These are phyloP conservation scores for Empis livida DNA, from an alignment of 2,888 invertebrate genomes.

Conservation along the genomic window DNA sequence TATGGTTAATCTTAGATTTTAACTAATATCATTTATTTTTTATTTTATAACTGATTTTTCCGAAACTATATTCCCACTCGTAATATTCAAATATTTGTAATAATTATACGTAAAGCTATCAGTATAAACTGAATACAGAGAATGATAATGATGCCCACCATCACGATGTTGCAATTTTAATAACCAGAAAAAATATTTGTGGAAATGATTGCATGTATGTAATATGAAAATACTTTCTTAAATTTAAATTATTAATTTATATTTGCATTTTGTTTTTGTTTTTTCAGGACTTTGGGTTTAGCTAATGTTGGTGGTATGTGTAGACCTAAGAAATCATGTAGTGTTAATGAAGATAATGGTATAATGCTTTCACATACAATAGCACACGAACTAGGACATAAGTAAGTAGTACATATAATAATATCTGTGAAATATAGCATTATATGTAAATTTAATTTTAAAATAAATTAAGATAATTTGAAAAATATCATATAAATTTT, in stretches of 20 bases:
- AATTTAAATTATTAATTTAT: neutral
- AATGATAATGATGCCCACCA: conserved; percentile 74
- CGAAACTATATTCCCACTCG: neutral
- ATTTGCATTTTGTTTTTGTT: neutral
- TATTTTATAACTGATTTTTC: neutral
- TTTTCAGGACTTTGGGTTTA: conserved; percentile 61
- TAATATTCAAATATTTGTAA: neutral
- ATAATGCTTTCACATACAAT: conserved; percentile 79
- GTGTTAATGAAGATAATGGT: conserved; percentile 84
- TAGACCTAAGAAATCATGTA: conserved; percentile 70
- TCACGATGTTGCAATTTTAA: conserved; percentile 78
- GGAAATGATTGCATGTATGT: conserved; percentile 35
- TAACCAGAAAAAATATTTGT: conserved; percentile 68
- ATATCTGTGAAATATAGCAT: too few species aligned
- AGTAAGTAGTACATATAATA: too few species aligned
- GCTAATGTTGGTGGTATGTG: conserved; percentile 87
- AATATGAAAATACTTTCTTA: neutral
- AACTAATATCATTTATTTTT: too few species aligned
- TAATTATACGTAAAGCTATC: conserved; percentile 47
- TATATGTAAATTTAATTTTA: too few species aligned
- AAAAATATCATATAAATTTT: too few species aligned
- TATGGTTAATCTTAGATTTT: too few species aligned
- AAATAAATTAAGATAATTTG: too few species aligned
- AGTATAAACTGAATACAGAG: conserved; percentile 57
- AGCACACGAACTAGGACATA: conserved; percentile 84